These are phyloP conservation scores for Nesometra sesokonis DNA, from an alignment of 35 echinoderm and acorn worm genomes.

Conservation along the genomic window DNA sequence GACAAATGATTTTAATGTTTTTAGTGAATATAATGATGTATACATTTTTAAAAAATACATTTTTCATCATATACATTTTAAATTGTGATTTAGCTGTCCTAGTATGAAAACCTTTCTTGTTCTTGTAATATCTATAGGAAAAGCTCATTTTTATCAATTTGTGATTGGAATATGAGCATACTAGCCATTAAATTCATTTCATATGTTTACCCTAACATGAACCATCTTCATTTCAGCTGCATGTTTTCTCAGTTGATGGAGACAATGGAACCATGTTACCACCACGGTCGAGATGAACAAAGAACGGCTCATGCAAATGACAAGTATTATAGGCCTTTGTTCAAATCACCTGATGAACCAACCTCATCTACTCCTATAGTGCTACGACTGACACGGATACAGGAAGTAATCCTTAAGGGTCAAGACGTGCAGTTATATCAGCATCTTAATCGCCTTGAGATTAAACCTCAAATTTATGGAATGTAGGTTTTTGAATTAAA, in stretches of 20 bases:
- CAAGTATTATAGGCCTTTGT: constrained; percentile 42
- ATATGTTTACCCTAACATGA: too few species aligned
- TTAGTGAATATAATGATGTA: too few species aligned
- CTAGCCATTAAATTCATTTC: too few species aligned
- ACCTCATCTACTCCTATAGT: constrained; percentile 55
- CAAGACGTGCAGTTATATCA: constrained; percentile 59
- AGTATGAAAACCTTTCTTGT: too few species aligned
- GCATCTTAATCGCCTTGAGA: constrained; percentile 65
- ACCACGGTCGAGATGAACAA: constrained; percentile 33
- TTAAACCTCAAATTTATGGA: constrained; percentile 85
- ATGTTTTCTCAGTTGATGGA: constrained; percentile 87
- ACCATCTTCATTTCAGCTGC: constrained; percentile 20
- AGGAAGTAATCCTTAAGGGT: constrained; percentile 54
- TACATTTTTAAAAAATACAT: too few species aligned
- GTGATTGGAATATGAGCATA: too few species aligned
- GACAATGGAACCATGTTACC: constrained; percentile 74
- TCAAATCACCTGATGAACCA: constrained; percentile 39
- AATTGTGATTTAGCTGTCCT: too few species aligned
- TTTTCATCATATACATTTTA: too few species aligned
- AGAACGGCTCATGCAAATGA: not conserved
- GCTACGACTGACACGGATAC: constrained; percentile 64
- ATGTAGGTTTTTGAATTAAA: constrained; percentile 74
- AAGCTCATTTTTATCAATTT: too few species aligned
- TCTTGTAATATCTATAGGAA: too few species aligned
- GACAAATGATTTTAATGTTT: too few species aligned